Evolutionary conservation across 2,113 vertebrate species (phyloP).

Genomic region (Bubo blakistoni): DNA sequence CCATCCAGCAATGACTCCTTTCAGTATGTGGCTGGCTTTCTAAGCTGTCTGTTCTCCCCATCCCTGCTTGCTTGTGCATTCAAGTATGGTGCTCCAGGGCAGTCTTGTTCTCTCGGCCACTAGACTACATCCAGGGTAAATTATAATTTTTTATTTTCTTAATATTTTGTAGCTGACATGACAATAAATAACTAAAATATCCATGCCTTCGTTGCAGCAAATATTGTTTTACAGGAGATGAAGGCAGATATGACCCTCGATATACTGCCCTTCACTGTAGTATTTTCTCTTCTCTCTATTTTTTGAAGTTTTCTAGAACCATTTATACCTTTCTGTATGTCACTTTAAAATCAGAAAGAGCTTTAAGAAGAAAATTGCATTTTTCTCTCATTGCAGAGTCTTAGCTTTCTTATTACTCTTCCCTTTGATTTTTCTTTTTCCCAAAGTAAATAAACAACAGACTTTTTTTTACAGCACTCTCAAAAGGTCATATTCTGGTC

Average conservation of each 20-base stretch:
- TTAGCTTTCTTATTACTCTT: not conserved
- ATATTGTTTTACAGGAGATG: conserved; percentile 40
- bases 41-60: not conserved
- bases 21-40: not conserved
- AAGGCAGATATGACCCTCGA: conserved; percentile 20
- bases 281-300: conserved; percentile 3
- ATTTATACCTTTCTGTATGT: conserved; percentile 26
- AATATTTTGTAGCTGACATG: not conserved
- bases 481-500: not conserved
- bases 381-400: not conserved
- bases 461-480: not conserved
- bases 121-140: not conserved
- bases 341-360: conserved; percentile 54
- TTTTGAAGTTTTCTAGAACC: not conserved
- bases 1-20: not conserved
- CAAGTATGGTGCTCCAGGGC: not conserved
- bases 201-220: not conserved
- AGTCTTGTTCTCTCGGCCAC: not conserved
- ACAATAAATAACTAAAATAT: conserved; percentile 13
- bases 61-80: not conserved
- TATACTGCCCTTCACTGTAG: not conserved
- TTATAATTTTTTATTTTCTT: not conserved
- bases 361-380: conserved; percentile 64
- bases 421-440: not conserved
- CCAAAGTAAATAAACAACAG: conserved; percentile 22